These are phyloP conservation scores for Alauda arvensis DNA, from an alignment of 2,797 vertebrate species.

Conservation along the genomic window DNA sequence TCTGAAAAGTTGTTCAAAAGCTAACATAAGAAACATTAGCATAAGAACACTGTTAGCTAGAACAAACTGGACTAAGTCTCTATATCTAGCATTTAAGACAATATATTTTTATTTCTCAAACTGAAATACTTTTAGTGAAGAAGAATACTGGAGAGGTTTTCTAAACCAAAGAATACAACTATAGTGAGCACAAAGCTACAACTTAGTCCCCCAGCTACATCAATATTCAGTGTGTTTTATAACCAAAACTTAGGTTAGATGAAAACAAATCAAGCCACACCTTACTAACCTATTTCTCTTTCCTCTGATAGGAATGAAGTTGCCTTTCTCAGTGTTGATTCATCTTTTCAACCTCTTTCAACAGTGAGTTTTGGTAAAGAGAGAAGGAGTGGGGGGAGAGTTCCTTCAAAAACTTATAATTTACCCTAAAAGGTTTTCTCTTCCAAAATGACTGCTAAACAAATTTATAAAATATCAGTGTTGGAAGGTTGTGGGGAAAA, in stretches of 20 bases:
- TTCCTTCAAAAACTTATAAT: neutral
- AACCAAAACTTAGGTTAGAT: neutral
- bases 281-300: neutral
- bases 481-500: conserved; percentile 16
- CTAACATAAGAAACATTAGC: neutral
- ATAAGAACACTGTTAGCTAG: neutral
- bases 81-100: neutral
- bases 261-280: neutral
- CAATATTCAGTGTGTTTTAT: neutral
- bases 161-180: neutral
- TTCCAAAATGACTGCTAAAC: conserved; percentile 1
- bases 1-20: neutral
- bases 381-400: neutral
- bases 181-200: neutral
- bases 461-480: neutral
- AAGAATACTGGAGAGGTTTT: neutral
- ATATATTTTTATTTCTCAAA: neutral
- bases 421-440: neutral
- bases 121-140: neutral
- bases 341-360: neutral
- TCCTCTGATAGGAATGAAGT: neutral
- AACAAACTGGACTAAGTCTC: neutral
- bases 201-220: neutral
- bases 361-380: neutral
- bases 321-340: neutral